A percentile compares a stretch with the other conserved stretches of the same genome.
These are phyloP conservation scores for Orthochromis indermauri DNA, from an alignment of 2,113 vertebrate species.

Conservation along the genomic window DNA sequence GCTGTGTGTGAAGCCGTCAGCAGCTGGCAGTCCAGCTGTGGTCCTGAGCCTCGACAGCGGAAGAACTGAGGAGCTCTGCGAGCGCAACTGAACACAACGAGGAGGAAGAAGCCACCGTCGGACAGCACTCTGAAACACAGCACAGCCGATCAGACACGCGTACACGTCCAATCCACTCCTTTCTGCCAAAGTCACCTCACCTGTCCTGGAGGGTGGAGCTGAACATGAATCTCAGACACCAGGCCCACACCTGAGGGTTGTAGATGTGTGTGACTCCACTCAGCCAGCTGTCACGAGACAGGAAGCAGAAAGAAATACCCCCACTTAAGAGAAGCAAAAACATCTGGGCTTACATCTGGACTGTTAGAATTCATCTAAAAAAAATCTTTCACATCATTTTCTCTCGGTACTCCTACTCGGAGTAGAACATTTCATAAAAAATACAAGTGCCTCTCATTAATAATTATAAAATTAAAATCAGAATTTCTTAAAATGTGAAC, in stretches of 20 bases:
- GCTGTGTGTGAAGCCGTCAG: constrained; percentile 76
- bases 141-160: background rate
- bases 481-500: background rate
- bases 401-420: background rate
- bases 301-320: background rate
- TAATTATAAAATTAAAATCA: background rate
- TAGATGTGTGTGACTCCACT: constrained; percentile 82
- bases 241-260: constrained; percentile 86
- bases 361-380: background rate
- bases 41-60: constrained; percentile 66
- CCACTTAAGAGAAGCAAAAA: background rate
- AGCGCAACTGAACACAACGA: constrained; percentile 82
- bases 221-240: constrained; percentile 83
- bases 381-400: background rate
- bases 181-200: constrained; percentile 51
- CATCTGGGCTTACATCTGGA: background rate
- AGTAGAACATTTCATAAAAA: background rate
- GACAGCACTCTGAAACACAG: constrained; percentile 76
- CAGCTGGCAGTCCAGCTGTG: constrained; percentile 78
- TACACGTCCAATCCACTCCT: background rate
- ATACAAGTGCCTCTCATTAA: background rate
- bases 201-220: constrained; percentile 84
- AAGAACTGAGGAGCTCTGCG: constrained; percentile 90
- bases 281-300: constrained; percentile 78
- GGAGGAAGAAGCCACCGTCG: constrained; percentile 79